Evolutionary conservation across 2,797 vertebrate species (phyloP), one percentile per base, ranked within the genome.

Genomic region (Dendrocincla fuliginosa): DNA sequence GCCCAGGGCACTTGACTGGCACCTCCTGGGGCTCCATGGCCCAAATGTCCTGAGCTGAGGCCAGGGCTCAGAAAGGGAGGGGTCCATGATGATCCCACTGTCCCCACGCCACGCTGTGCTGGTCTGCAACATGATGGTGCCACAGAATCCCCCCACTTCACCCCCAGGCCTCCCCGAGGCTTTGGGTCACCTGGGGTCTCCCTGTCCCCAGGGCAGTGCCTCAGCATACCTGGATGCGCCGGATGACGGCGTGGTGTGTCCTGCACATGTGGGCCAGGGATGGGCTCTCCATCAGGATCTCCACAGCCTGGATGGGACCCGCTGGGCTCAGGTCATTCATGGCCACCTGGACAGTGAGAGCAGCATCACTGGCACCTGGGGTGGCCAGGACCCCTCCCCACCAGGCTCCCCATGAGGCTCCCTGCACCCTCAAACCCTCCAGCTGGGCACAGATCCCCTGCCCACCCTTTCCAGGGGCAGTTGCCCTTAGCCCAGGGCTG

Each of bases 251-350:
- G 5, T 99, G 98, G 90, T 99, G 99, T 56, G 98, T 95, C 86
- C 98, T 97, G 95, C 99, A 99, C 96, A 99, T 95, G 16, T 98
- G 97, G 5, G 98, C 98, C 90, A 99, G 67, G 5, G 98, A 99
- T 0, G 97, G 95, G 97, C 99, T 99, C 92, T 99, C 97, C 74
- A 99, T 97, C 68, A 97, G 97, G 87, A 99, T 96, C 97, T 99
- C 99, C 89, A 98, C 91, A 0, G 96, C 96, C 77, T 96, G 96
- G 93, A 98, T 75, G 46, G 98, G 92, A n/a, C 97, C 98, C 0
- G 89, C 96, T 0, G 84, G 73, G 67, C 85, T 94, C 71, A 98
- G 92, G 75, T 98, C 98, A 0, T 89, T 96, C 77, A 98, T 70
- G 3, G 97, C 84, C 68, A 98, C 97, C 99, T 99, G 97, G 33